Evolutionary conservation across 2,888 invertebrate species (phyloP), one percentile per base, ranked within the genome.

Genomic region (Philhelius pedissequus): DNA sequence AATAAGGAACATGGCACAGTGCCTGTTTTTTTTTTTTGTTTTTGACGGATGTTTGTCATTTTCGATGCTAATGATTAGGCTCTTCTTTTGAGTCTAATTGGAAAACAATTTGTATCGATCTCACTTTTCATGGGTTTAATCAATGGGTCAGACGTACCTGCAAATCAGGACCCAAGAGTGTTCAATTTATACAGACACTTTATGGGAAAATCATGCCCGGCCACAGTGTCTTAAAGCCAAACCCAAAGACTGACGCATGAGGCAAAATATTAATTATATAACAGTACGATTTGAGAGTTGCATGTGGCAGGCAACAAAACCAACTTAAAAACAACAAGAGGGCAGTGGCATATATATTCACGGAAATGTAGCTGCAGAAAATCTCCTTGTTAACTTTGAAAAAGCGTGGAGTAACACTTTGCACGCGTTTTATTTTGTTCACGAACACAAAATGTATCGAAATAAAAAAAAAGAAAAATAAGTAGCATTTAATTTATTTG

Each of bases 321-420:
- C 27, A 52, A 52, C 52, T 27, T 9, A 20, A 2, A 22, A 6
- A 58, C 58, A 18, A 38, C 43, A 30, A 38, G 52, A 7, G 18
- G 0, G 5, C 3, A 1, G 25, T 7, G 13, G 48, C 22, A 50
- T 27, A 25, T 71, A 50, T 27, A 25, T 71, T 43, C 15, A 32
- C 13, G 22, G 20, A 11, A 58, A 69, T 52, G 50, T 60, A n/a
- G 52, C 54, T 52, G 30, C 8, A 20, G 18, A 18, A 70, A 68
- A 75, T 80, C 69, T 52, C 75, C 75, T 68, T 18, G 69, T 75
- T 64, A 70, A 76, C 69, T 69, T 74, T 43, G 60, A 45, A 79
- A 80, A 81, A 70, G 76, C 80, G 80, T 80, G 75, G 54, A 54
- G 20, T 38, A 70, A 80, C 75, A 56, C 56, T 70, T 70, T 71